Conservation (phyloP, 2,888 invertebrate species). For the Drosophila neoperkinsi region DNA sequence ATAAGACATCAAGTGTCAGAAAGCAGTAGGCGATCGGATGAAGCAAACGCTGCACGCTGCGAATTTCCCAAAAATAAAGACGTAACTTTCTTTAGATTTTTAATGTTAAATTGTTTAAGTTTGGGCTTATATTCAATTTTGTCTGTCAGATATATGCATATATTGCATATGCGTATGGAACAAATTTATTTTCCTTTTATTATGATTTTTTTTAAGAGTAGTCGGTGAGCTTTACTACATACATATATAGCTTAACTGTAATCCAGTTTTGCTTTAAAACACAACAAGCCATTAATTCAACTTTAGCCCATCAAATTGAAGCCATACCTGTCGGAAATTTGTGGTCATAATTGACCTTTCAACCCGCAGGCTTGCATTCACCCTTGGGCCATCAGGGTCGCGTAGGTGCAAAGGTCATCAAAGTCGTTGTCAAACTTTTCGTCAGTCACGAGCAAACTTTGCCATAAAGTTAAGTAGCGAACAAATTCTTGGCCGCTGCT, state of each 20-base stretch:
- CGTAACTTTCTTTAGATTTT: not conserved
- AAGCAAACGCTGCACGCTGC: not conserved
- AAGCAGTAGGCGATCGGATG: conserved; percentile 5
- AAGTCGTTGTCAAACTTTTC: conserved; percentile 53
- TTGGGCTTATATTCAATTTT: not conserved
- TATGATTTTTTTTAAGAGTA: not conserved
- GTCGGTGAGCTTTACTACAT: not conserved
- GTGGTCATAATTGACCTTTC: conserved; percentile 53
- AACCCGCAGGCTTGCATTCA: conserved; percentile 31
- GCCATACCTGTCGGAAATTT: conserved; percentile 29
- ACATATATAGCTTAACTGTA: not conserved
- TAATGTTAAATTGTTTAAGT: not conserved
- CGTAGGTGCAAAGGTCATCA: conserved; percentile 55
- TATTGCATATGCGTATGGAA: not conserved
- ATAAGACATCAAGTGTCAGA: conserved; percentile 67
- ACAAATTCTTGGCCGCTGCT: conserved; percentile 46
- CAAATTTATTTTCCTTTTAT: not conserved
- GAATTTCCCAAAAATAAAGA: conserved; percentile 21
- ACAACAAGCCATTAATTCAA: conserved; percentile 28
- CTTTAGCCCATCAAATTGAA: conserved; percentile 37
- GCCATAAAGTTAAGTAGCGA: conserved; percentile 70
- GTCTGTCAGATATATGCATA: not conserved
- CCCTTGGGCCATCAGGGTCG: conserved; percentile 40
- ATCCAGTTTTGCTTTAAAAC: not conserved
- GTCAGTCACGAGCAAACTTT: conserved; percentile 56